A percentile compares a stretch with the other conserved stretches of the same genome.
Evolutionary conservation across 2,113 vertebrate genomes (phyloP).

Genomic region (Oceanites oceanicus): DNA sequence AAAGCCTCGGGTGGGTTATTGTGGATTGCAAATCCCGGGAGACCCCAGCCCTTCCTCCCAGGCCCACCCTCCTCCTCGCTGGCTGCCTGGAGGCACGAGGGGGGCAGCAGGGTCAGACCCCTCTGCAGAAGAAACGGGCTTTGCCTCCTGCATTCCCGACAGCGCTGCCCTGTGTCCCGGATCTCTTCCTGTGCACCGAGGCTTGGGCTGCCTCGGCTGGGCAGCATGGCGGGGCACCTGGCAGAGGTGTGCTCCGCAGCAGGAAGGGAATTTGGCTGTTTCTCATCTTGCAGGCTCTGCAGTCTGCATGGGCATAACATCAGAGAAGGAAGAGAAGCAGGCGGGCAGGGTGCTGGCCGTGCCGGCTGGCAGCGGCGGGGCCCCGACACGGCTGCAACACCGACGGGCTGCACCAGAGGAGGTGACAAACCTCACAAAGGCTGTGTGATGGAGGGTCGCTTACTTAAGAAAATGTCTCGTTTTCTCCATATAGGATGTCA

Average conservation of each 20-base stretch:
- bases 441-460: not conserved
- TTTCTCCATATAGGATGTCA: not conserved
- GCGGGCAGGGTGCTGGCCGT: not conserved
- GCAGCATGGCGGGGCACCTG: not conserved
- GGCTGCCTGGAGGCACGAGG: not conserved
- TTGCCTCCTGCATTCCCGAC: not conserved
- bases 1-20: not conserved
- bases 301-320: not conserved
- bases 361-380: not conserved
- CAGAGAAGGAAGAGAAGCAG: not conserved
- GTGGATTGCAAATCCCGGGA: rapidly evolving
- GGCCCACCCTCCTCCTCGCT: not conserved
- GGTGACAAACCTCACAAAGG: not conserved
- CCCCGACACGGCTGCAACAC: rapidly evolving
- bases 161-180: rapidly evolving
- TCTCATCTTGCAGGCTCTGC: not conserved
- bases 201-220: not conserved
- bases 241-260: not conserved
- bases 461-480: not conserved
- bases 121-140: not conserved
- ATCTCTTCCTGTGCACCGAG: rapidly evolving
- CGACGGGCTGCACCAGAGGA: not conserved
- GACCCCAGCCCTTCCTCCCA: not conserved
- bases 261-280: not conserved
- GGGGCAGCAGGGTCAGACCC: rapidly evolving